Evolutionary conservation across 2,113 vertebrate genomes (phyloP).

Genomic region (Zingel zingel): DNA sequence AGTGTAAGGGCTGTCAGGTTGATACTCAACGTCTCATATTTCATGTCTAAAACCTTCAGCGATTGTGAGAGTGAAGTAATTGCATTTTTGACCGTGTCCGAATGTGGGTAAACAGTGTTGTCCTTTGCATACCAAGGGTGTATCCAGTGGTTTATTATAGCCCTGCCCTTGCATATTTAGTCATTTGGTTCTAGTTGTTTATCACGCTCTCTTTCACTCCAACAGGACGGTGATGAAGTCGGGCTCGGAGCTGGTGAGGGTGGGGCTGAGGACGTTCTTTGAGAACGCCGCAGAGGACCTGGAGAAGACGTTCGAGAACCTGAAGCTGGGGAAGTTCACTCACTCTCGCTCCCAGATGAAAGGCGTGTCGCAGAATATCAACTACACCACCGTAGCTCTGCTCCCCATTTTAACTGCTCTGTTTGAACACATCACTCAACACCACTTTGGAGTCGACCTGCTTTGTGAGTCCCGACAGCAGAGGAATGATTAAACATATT

Average conservation of each 20-base stretch:
- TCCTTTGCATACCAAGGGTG: constrained; percentile 39
- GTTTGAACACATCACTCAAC: constrained; percentile 96
- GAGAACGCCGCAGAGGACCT: constrained; percentile 98
- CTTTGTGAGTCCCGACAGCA: constrained; percentile 89
- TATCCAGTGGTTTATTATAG: constrained; percentile 38
- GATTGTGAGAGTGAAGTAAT: constrained; percentile 33
- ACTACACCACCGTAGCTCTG: constrained; percentile 96
- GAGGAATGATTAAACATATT: constrained; percentile 42
- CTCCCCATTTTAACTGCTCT: constrained; percentile 96
- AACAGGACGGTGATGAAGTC: constrained; percentile 98
- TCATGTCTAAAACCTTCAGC: constrained; percentile 41
- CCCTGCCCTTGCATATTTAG: constrained; percentile 7
- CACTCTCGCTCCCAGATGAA: constrained; percentile 98
- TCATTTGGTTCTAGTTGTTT: constrained; percentile 18
- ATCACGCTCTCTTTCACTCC: constrained; percentile 33
- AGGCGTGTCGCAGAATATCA: constrained; percentile 98
- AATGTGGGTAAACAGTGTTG: constrained; percentile 23
- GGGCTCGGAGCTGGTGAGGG: constrained; percentile 94
- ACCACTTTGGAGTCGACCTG: constrained; percentile 95
- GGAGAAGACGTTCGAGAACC: constrained; percentile 95
- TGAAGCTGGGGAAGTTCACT: constrained; percentile 97
- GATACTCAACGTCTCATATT: constrained; percentile 46
- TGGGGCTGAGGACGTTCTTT: constrained; percentile 93
- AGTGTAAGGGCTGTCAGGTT: not conserved
- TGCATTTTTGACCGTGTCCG: constrained; percentile 24